Percentiles rank a stretch among this genome's conserved stretches.
These are phyloP conservation scores for Drosophila mauritiana DNA, from an alignment of 1,140 invertebrate species.

Conservation along the genomic window DNA sequence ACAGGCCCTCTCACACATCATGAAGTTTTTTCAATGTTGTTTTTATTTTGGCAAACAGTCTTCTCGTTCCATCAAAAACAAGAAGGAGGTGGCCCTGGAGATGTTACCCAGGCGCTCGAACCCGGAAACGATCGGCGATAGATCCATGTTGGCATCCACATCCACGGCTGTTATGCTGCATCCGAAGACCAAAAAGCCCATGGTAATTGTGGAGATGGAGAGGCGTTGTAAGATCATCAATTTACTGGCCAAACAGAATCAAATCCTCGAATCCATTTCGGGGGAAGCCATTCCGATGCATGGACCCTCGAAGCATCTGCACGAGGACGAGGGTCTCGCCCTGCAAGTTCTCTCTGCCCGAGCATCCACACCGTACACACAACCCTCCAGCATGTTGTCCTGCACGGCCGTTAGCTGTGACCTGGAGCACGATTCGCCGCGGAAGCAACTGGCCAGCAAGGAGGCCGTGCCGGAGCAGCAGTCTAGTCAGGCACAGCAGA, in stretches of 20 bases:
- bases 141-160: not conserved
- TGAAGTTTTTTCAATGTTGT: conserved; percentile 6
- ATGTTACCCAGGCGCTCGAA: conserved; percentile 19
- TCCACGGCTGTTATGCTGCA: conserved; percentile 54
- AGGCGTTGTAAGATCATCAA: conserved; percentile 44
- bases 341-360: conserved; percentile 73
- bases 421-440: conserved; percentile 62
- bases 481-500: conserved; percentile 12
- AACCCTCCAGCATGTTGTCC: conserved; percentile 59
- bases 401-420: conserved; percentile 72
- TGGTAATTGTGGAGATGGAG: conserved; percentile 45
- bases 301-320: not conserved
- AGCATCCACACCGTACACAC: conserved; percentile 75
- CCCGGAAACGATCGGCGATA: not conserved
- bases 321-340: conserved; percentile 62
- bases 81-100: conserved; percentile 32
- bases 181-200: conserved; percentile 56
- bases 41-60: conserved; percentile 8
- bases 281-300: conserved; percentile 67
- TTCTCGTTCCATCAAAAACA: conserved; percentile 6
- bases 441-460: conserved; percentile 16
- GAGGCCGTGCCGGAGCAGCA: not conserved
- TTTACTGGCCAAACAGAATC: conserved; percentile 52
- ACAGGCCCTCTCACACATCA: not conserved
- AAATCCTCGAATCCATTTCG: conserved; percentile 22